Conservation (phyloP, 2,888 invertebrate species). For the Pilophorus perplexus region DNA sequence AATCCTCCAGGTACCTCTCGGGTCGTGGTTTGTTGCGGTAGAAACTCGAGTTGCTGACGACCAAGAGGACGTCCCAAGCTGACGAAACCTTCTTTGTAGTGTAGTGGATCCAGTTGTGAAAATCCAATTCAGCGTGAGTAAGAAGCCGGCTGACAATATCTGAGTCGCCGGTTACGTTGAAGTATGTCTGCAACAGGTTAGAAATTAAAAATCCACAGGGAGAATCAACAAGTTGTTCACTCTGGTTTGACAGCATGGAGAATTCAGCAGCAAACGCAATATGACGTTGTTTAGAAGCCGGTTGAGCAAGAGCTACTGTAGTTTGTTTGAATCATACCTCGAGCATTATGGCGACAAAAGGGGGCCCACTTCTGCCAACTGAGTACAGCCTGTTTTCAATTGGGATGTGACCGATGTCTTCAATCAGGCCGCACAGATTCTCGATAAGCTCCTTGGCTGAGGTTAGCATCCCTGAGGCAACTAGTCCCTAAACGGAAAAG, state of each 20-base stretch:
- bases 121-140: conserved; percentile 18
- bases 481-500: too few species aligned
- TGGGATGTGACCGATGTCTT: conserved; percentile 25
- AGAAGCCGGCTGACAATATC: neutral
- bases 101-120: conserved; percentile 11
- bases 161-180: conserved; percentile 11
- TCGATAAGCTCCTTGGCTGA: conserved; percentile 6
- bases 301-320: too few species aligned
- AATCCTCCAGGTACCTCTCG: conserved; percentile 17
- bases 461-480: conserved; percentile 8
- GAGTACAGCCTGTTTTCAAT: conserved; percentile 15
- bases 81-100: neutral
- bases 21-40: conserved; percentile 16
- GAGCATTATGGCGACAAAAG: conserved; percentile 28
- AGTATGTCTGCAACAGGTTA: conserved; percentile 17
- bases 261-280: too few species aligned
- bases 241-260: too few species aligned
- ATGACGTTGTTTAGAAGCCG: too few species aligned
- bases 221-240: too few species aligned
- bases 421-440: conserved; percentile 12
- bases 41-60: neutral
- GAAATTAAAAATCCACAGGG: too few species aligned
- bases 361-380: conserved; percentile 20
- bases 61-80: conserved; percentile 7
- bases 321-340: too few species aligned